Evolutionary conservation across 2,888 invertebrate species (phyloP), one percentile per base, ranked within the genome.

Genomic region (Drosophila sordidula): DNA sequence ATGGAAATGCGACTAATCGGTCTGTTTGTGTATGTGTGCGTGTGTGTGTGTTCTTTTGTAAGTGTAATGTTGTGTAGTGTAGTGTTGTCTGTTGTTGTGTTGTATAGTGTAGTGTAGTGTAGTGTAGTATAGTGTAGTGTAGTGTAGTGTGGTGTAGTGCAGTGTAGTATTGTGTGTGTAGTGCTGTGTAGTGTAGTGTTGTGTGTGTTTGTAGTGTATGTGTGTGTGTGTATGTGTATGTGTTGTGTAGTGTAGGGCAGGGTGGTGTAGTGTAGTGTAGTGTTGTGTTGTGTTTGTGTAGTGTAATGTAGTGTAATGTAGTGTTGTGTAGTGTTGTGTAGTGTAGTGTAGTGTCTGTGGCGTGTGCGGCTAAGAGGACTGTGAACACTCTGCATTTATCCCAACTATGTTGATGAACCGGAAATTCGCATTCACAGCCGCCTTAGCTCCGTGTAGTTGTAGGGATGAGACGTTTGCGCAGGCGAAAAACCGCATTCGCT

Each of bases 401-500:
- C 51, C 57, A 29, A 8, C 14, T 36, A 34, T n/a, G 6, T 18
- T 5, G 8, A 5, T 70, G 49, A 68, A 65, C 78, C 70, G 78
- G 62, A 63, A 86, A 82, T 80, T 77, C 87, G 50, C 70, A 69
- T 54, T 52, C 55, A 39, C 68, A 69, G 39, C 51, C 46, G 64
- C 57, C 45, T 49, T 38, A 46, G 32, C 51, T 51, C 65, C 82
- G 52, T 69, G 11, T 61, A 81, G 77, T 59, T 18, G 2, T 11
- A 64, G 82, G 83, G 83, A 82, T 76, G 88, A 29, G 42, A 39
- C 55, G 59, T 25, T 41, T 83, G 68, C 70, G 65, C 63, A 71
- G 49, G 70, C 64, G 83, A 78, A 77, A 70, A 80, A 57, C 66
- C 88, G 62, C 46, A 34, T 34, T 11, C 0, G 12, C 4, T 4